Conservation (phyloP, 2,888 invertebrate genomes). For the Spilosoma lubricipeda region DNA sequence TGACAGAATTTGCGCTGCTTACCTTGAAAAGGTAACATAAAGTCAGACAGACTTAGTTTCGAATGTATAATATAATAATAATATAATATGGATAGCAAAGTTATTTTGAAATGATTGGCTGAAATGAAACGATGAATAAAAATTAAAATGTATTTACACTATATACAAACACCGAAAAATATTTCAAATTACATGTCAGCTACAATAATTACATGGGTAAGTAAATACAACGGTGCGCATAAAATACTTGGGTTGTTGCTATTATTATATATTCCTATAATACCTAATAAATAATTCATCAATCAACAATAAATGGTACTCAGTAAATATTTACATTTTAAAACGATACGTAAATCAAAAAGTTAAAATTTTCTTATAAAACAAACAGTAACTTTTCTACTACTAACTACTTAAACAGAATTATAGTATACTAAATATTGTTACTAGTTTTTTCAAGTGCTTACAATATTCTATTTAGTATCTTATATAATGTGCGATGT, state of each 20-base stretch:
- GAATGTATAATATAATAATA: too few relatives aligned
- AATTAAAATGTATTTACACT: conserved; percentile 61
- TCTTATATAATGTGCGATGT: neutral
- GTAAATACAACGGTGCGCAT: conserved; percentile 30
- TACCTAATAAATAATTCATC: conserved; percentile 5
- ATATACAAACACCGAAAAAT: conserved; percentile 60
- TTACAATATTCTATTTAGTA: neutral
- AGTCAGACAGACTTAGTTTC: too few relatives aligned
- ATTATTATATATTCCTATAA: conserved; percentile 23
- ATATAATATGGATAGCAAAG: too few relatives aligned
- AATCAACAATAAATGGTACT: neutral
- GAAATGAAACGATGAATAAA: conserved; percentile 41
- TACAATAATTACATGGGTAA: conserved; percentile 33
- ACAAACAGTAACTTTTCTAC: neutral
- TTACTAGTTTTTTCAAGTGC: neutral
- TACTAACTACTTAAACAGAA: neutral
- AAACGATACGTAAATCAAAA: neutral
- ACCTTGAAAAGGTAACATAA: too few relatives aligned
- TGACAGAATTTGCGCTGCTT: too few relatives aligned
- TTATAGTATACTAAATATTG: neutral
- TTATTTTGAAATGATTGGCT: neutral
- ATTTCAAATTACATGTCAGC: conserved; percentile 36
- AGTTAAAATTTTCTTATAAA: neutral
- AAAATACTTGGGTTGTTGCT: conserved; percentile 20
- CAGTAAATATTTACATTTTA: neutral